These are phyloP conservation scores for Bolinopsis microptera DNA, from an alignment of 37 sponge, comb jelly and placozoan genomes.

Conservation along the genomic window DNA sequence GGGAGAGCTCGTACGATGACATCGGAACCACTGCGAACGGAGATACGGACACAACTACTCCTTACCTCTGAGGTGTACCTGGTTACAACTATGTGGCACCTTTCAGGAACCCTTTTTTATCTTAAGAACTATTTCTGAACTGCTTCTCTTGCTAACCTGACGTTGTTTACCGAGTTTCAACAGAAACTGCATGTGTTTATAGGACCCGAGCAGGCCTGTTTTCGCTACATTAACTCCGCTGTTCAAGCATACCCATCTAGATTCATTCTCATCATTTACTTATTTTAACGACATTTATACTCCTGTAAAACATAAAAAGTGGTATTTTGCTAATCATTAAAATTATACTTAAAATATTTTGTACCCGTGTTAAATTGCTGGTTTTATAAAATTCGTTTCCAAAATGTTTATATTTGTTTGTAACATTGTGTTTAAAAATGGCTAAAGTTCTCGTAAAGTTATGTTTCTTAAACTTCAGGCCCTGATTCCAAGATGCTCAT, in stretches of 20 bases:
- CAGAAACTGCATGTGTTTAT: too few relatives aligned
- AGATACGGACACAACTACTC: conserved; percentile 6
- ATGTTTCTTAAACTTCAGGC: neutral
- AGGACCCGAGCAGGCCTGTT: too few relatives aligned
- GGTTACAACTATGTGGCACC: neutral
- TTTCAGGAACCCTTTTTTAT: neutral
- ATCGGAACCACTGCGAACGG: neutral
- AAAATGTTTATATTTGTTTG: neutral
- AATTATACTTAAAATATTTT: neutral
- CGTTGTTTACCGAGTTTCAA: too few relatives aligned
- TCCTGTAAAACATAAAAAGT: too few relatives aligned
- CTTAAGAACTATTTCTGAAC: neutral
- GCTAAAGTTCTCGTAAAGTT: neutral
- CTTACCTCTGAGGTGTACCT: neutral
- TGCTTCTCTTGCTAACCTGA: neutral
- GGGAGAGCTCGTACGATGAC: neutral
- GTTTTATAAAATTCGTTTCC: neutral
- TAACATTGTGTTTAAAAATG: neutral
- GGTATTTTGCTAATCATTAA: too few relatives aligned
- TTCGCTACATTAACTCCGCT: too few relatives aligned
- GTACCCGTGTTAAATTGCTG: neutral
- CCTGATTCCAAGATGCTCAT: too few relatives aligned
- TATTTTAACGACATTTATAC: too few relatives aligned
- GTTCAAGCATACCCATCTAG: too few relatives aligned
- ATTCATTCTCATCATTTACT: too few relatives aligned